phyloP scores from a whole-genome alignment of 2,888 invertebrate species.

The Steromphala cineraria region DNA sequence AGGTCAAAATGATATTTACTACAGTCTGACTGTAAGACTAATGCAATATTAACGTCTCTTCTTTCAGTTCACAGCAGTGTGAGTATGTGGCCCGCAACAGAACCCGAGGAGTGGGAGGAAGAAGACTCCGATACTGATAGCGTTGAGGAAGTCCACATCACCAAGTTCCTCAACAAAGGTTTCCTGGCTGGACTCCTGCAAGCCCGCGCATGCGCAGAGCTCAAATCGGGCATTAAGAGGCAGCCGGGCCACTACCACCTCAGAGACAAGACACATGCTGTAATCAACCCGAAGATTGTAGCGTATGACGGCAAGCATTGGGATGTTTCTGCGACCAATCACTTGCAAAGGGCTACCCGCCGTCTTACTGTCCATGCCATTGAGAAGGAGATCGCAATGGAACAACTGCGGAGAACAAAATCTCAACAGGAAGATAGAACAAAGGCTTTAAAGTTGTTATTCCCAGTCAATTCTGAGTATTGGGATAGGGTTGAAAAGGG shows the following conservation, averaged over 20 bases:
- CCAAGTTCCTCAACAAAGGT: conserved; percentile 21
- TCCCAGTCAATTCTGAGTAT: neutral
- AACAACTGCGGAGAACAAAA: neutral
- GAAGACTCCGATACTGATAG: conserved; percentile 13
- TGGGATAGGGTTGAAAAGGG: neutral
- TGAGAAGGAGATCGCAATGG: conserved; percentile 1
- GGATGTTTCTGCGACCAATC: conserved; percentile 21
- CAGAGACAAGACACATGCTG: conserved; percentile 30
- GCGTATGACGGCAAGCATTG: conserved; percentile 33
- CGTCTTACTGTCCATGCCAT: conserved; percentile 28
- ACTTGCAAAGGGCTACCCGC: conserved; percentile 24
- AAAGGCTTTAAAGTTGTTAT: neutral
- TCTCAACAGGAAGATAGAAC: neutral
- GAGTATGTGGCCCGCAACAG: too few relatives aligned
- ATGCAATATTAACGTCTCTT: too few relatives aligned
- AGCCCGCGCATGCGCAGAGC: conserved; percentile 19
- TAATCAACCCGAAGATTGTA: neutral
- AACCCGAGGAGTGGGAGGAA: neutral
- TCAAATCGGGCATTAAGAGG: conserved; percentile 17
- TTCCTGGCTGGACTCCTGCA: conserved; percentile 21
- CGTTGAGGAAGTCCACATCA: conserved; percentile 30
- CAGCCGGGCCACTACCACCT: conserved; percentile 35
- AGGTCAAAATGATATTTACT: too few relatives aligned
- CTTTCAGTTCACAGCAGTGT: too few relatives aligned
- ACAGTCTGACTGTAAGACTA: too few relatives aligned